Conservation (phyloP, 2,797 vertebrate species). For the Fundulus diaphanus region DNA sequence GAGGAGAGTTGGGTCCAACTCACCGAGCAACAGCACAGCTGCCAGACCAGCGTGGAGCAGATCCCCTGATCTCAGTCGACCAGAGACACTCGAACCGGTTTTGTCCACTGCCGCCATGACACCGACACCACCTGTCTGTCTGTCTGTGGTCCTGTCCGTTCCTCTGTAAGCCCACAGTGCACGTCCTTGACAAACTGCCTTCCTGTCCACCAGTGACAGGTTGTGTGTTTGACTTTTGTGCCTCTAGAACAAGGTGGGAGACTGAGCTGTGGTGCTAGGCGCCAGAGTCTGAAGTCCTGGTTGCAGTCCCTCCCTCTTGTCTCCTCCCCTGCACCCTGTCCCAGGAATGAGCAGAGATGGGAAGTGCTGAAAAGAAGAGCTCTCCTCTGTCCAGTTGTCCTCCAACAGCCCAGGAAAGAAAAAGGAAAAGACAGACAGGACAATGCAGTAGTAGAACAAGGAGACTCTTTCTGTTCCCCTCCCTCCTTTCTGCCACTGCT, state of each 20-base stretch:
- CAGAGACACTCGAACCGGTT: constrained; percentile 63
- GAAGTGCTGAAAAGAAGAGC: constrained; percentile 42
- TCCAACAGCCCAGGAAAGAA: constrained; percentile 31
- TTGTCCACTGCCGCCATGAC: constrained; percentile 76
- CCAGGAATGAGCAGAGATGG: constrained; percentile 62
- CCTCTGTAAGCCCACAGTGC: constrained; percentile 32
- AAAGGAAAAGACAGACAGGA: constrained; percentile 38
- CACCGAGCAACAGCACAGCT: constrained; percentile 79
- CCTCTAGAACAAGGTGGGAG: constrained; percentile 55
- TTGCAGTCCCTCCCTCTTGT: constrained; percentile 64
- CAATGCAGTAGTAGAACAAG: constrained; percentile 52
- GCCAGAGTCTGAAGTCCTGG: constrained; percentile 62
- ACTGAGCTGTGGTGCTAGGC: constrained; percentile 52
- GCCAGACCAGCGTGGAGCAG: constrained; percentile 71
- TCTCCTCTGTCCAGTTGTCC: constrained; percentile 35
- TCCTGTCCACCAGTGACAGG: constrained; percentile 36
- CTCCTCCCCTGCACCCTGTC: constrained; percentile 73
- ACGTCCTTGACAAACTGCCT: constrained; percentile 33
- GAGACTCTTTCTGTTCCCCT: constrained; percentile 36
- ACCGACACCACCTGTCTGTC: constrained; percentile 46
- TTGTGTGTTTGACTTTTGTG: constrained; percentile 36
- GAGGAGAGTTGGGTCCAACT: constrained; percentile 57
- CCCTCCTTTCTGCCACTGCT: constrained; percentile 41
- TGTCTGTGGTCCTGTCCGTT: constrained; percentile 44
- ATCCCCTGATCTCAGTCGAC: constrained; percentile 72